Conservation (phyloP, 2,113 vertebrate genomes). For the Porphyrio hochstetteri region DNA sequence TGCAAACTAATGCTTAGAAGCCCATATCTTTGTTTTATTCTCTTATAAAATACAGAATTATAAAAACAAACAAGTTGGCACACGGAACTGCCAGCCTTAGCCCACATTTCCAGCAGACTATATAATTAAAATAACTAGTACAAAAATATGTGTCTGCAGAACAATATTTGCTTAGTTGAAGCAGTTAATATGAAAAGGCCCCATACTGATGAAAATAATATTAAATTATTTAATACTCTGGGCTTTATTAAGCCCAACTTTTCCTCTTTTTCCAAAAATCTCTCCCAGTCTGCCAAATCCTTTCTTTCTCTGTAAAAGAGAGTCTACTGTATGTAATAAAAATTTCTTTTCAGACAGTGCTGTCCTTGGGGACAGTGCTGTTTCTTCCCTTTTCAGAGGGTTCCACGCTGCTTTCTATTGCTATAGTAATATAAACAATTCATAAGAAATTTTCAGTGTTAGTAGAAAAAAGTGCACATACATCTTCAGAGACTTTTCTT, state of each 20-base stretch:
- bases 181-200: slow-evolving; percentile 16
- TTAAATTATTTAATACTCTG: slow-evolving; percentile 30
- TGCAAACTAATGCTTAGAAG: slow-evolving; percentile 35
- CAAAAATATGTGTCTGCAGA: slow-evolving; percentile 30
- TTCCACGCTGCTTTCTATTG: not conserved
- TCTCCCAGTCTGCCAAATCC: not conserved
- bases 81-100: slow-evolving; percentile 23
- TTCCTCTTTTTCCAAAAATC: not conserved
- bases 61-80: slow-evolving; percentile 63
- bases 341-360: not conserved
- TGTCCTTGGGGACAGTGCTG: not conserved
- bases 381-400: not conserved
- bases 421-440: not conserved
- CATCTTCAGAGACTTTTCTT: not conserved
- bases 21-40: slow-evolving; percentile 53
- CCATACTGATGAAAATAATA: slow-evolving; percentile 22
- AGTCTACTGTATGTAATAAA: not conserved
- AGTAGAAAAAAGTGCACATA: not conserved
- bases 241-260: slow-evolving; percentile 27
- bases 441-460: not conserved
- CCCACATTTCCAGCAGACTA: slow-evolving; percentile 20
- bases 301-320: not conserved
- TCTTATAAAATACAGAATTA: slow-evolving; percentile 57
- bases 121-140: slow-evolving; percentile 65
- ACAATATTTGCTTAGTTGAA: slow-evolving; percentile 45